Percentiles rank a stretch among this genome's conserved stretches.
Conservation (phyloP, 64 coral and sea anemone species). For the Actinia tenebrosa region DNA sequence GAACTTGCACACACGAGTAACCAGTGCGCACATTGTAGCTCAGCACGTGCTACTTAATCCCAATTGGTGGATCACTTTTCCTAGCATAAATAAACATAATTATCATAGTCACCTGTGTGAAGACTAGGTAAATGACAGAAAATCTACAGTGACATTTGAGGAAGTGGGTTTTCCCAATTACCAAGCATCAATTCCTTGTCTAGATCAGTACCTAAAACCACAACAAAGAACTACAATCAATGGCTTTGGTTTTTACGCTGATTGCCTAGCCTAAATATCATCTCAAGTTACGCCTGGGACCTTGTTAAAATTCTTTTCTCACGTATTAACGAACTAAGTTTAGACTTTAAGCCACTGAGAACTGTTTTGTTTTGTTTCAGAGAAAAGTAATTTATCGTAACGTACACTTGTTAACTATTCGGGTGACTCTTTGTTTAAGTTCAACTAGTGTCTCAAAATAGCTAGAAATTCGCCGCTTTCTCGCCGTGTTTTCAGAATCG, state of each 20-base stretch:
- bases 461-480: background rate
- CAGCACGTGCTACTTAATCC: background rate
- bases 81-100: slow-evolving; percentile 15
- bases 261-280: background rate
- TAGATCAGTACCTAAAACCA: background rate
- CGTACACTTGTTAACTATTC: background rate
- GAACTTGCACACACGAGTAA: background rate
- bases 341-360: background rate
- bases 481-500: background rate
- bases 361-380: background rate
- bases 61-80: background rate
- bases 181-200: slow-evolving; percentile 9
- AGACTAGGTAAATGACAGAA: background rate
- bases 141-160: slow-evolving; percentile 11
- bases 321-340: background rate
- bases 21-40: background rate
- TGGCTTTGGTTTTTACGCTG: background rate
- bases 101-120: background rate
- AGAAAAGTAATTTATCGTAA: background rate
- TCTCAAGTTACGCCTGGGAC: slow-evolving; percentile 22
- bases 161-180: slow-evolving; percentile 26
- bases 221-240: slow-evolving; percentile 12
- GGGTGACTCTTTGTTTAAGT: slow-evolving; percentile 3
- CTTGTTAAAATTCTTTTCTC: slow-evolving; percentile 22
- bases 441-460: background rate